A percentile compares a stretch with the other conserved stretches of the same genome.
These are phyloP conservation scores for Sebastes umbrosus DNA, from an alignment of 2,797 vertebrate species.

Conservation along the genomic window DNA sequence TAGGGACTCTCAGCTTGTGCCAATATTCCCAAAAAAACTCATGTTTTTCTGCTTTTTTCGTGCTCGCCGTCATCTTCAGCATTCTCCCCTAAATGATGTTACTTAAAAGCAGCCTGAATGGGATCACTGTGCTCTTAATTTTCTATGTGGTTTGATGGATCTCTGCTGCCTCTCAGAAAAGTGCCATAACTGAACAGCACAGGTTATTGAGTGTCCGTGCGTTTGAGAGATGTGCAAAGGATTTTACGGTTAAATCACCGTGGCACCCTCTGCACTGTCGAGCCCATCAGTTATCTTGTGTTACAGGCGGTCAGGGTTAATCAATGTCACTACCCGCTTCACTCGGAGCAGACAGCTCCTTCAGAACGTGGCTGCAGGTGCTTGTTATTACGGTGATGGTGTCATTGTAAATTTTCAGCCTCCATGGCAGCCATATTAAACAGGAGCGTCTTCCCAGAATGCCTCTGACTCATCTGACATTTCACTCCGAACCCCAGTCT, in stretches of 20 bases:
- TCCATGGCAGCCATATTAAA: constrained; percentile 68
- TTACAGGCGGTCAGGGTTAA: constrained; percentile 68
- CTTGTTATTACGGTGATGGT: constrained; percentile 60
- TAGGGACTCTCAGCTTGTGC: constrained; percentile 16
- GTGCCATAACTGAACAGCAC: constrained; percentile 19
- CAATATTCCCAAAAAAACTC: constrained; percentile 13
- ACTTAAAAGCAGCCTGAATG: constrained; percentile 26
- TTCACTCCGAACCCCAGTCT: constrained; percentile 66
- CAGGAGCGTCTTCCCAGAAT: constrained; percentile 66
- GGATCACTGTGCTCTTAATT: constrained; percentile 13
- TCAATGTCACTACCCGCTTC: constrained; percentile 63
- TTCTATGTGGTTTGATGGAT: constrained; percentile 4
- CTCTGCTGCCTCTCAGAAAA: constrained; percentile 14
- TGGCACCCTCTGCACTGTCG: constrained; percentile 25
- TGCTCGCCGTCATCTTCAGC: constrained; percentile 27
- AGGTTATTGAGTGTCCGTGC: constrained; percentile 12
- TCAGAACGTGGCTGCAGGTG: constrained; percentile 68
- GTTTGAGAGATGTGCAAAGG: constrained; percentile 33
- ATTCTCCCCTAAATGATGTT: constrained; percentile 45
- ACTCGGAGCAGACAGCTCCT: constrained; percentile 52
- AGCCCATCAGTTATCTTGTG: constrained; percentile 53
- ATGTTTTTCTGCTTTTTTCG: no score
- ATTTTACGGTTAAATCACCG: constrained; percentile 39
- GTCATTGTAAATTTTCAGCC: constrained; percentile 69
- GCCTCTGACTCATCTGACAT: constrained; percentile 83